A percentile compares a stretch with the other conserved stretches of the same genome.
Conservation (phyloP, 2,888 invertebrate genomes). For the Tachystola acroxantha region DNA sequence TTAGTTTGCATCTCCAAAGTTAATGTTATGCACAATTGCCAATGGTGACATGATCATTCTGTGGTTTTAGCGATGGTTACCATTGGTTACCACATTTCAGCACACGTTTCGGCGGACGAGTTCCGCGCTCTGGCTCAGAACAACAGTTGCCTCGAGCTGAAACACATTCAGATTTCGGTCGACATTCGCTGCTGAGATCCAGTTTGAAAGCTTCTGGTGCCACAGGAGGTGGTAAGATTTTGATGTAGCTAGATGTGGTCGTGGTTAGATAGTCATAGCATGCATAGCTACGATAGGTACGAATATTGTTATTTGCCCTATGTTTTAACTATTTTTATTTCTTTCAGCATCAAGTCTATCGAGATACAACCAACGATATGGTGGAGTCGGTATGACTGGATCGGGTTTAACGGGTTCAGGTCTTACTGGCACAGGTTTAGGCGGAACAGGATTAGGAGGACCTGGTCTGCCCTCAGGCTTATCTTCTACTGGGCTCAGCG, state of each 20-base stretch:
- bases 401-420: constrained; percentile 46
- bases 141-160: constrained; percentile 93
- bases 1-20: constrained; percentile 19
- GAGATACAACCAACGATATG: constrained; percentile 82
- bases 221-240: constrained; percentile 41
- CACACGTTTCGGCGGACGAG: constrained; percentile 65
- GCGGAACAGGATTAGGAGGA: constrained; percentile 34
- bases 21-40: constrained; percentile 24
- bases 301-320: not conserved
- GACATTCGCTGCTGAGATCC: constrained; percentile 89
- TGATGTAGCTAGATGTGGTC: constrained; percentile 4
- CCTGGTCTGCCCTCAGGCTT: constrained; percentile 60
- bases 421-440: constrained; percentile 29
- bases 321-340: constrained; percentile 10
- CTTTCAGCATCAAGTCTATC: constrained; percentile 73
- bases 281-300: too few relatives aligned
- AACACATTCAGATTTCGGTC: constrained; percentile 88
- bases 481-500: constrained; percentile 67
- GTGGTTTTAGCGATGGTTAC: constrained; percentile 20
- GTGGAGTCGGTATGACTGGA: constrained; percentile 52
- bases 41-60: constrained; percentile 25
- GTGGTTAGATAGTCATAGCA: not conserved
- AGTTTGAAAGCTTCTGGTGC: constrained; percentile 84
- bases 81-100: constrained; percentile 29
- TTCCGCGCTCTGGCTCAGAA: constrained; percentile 94